Evolutionary conservation across 2,888 invertebrate genomes (phyloP), one percentile per base, ranked within the genome.

Genomic region (Hirudinaria manillensis): DNA sequence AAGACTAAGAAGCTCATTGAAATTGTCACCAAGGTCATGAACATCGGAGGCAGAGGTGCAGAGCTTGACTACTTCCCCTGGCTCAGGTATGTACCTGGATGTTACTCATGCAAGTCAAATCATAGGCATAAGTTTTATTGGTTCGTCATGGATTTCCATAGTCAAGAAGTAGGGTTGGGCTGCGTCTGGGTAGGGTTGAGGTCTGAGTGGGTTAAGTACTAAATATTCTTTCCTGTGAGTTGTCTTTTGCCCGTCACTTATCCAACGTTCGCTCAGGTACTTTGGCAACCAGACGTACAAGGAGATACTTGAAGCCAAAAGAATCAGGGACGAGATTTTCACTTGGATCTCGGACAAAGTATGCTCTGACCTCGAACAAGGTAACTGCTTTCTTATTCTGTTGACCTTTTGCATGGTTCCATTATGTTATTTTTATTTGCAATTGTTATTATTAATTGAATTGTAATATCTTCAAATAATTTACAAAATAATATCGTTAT

Each of bases 31-130:
- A 75, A 34, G 67, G 76, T 73, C 61, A 77, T 77, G 77, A 75
- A 53, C 67, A 61, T 77, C 34, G 77, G 77, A n/a, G 76, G 77
- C 19, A 34, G 68, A 19, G 81, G 81, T 6, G 78, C 80, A 7
- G 75, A 79, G 27, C 75, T 82, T 27, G 83, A 83, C 72, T 75
- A 80, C n/a, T 74, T 83, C 13, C 82, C 83, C 7, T 80, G 81
- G 79, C 72, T 82, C n/a, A 77, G 80, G 13, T n/a, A n/a, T n/a
- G n/a, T n/a, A n/a, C n/a, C n/a, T n/a, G n/a, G n/a, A n/a, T n/a
- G n/a, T n/a, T n/a, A n/a, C n/a, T n/a, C n/a, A n/a, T n/a, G n/a
- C n/a, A n/a, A n/a, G n/a, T n/a, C n/a, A n/a, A n/a, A n/a, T n/a
- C n/a, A n/a, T n/a, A n/a, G n/a, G n/a, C n/a, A n/a, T n/a, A n/a